These are phyloP conservation scores for Mixornis gularis DNA, from an alignment of 2,113 vertebrate genomes.

Conservation along the genomic window DNA sequence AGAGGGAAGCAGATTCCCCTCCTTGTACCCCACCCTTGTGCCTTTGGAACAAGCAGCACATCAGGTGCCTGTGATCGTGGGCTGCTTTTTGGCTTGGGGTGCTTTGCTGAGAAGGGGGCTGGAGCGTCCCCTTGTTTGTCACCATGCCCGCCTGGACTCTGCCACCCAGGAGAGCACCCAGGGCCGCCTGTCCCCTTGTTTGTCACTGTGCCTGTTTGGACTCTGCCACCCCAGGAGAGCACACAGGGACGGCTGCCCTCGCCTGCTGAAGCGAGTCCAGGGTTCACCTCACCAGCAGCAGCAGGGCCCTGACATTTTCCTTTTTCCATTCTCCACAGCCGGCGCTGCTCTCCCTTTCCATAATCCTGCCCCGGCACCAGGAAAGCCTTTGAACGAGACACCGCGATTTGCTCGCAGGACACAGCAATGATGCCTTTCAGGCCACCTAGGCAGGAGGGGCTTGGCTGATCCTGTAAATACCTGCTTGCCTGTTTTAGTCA, in stretches of 20 bases:
- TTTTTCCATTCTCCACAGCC: background rate
- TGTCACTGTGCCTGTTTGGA: accelerated
- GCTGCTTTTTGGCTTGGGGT: background rate
- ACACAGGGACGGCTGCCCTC: accelerated
- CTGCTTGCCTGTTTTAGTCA: background rate
- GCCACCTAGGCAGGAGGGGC: background rate
- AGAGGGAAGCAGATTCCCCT: constrained; percentile 17
- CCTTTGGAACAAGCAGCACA: background rate
- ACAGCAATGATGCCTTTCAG: background rate
- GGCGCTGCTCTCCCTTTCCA: background rate
- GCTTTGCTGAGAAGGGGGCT: background rate
- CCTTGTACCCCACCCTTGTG: background rate
- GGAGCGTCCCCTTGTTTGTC: accelerated
- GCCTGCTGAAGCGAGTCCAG: background rate
- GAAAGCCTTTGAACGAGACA: background rate
- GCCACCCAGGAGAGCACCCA: background rate
- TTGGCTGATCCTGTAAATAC: background rate
- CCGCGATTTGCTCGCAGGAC: background rate
- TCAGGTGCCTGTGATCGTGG: background rate
- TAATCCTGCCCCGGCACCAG: background rate
- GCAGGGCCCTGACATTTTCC: background rate
- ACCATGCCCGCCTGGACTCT: background rate
- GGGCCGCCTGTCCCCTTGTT: accelerated
- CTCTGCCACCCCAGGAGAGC: background rate
- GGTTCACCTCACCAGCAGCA: background rate